phyloP scores from a whole-genome alignment of 2,797 vertebrate species.

The Ptychobarbus kaznakovi region DNA sequence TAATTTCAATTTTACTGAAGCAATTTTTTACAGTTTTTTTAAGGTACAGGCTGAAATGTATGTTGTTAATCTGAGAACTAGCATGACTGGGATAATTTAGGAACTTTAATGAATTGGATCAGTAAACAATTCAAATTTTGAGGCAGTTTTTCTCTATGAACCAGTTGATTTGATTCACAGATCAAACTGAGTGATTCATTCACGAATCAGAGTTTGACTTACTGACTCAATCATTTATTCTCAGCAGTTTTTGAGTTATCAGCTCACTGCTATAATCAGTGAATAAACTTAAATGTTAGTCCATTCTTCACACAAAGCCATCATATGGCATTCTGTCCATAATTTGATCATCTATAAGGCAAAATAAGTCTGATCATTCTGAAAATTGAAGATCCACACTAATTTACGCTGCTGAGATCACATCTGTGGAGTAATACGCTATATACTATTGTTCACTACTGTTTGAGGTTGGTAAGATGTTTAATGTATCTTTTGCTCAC shows the following conservation, averaged over 20 bases:
- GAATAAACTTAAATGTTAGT: background rate
- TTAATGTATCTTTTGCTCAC: background rate
- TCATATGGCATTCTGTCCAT: background rate
- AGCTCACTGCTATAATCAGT: background rate
- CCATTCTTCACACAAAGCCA: background rate
- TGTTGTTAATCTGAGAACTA: background rate
- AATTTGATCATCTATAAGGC: background rate
- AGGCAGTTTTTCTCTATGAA: background rate
- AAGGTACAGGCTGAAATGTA: background rate
- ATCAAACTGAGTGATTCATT: background rate
- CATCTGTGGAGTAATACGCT: background rate
- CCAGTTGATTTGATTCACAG: background rate
- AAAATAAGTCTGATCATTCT: background rate
- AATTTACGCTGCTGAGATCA: background rate
- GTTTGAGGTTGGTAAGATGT: background rate
- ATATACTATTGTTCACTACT: background rate
- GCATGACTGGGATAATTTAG: background rate
- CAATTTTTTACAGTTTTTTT: background rate
- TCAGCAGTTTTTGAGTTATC: background rate
- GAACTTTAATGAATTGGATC: background rate
- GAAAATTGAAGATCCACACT: background rate
- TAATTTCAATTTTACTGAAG: too few relatives aligned
- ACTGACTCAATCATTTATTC: background rate
- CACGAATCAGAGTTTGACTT: background rate
- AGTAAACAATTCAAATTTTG: background rate